Evolutionary conservation across 1,140 invertebrate genomes (phyloP).

Genomic region (Pogonomyrmex californicus): DNA sequence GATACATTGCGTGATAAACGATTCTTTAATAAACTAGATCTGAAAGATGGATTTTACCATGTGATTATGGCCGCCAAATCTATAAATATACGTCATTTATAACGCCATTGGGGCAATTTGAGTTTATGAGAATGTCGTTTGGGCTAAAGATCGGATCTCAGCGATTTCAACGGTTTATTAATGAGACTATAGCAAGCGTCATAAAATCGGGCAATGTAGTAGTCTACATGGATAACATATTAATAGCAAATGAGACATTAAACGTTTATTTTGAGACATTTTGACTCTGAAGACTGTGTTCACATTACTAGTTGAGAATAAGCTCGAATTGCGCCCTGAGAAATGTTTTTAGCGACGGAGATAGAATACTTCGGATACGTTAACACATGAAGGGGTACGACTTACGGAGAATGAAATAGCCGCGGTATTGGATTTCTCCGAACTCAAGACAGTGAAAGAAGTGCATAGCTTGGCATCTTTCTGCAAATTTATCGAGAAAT

Average conservation of each 20-base stretch:
- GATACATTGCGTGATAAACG: not conserved
- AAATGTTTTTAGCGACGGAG: not conserved
- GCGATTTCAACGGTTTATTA: constrained; percentile 8
- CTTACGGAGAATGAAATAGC: not conserved
- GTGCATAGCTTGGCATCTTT: constrained; percentile 39
- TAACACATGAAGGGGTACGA: not conserved
- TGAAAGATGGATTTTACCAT: constrained; percentile 13
- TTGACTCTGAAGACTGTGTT: not conserved
- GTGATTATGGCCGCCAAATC: not conserved
- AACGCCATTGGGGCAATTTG: not conserved
- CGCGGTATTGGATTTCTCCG: not conserved
- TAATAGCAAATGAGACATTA: not conserved
- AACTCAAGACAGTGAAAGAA: not conserved
- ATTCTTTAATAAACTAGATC: not conserved
- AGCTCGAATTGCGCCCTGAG: not conserved
- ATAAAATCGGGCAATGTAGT: not conserved
- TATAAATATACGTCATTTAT: constrained; percentile 3
- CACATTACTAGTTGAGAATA: not conserved
- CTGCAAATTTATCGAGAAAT: constrained; percentile 53
- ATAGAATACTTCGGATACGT: not conserved
- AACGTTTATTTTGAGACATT: not conserved
- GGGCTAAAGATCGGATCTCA: not conserved
- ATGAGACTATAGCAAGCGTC: not conserved
- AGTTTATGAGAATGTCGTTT: constrained; percentile 29
- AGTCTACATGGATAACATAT: not conserved